These are phyloP conservation scores for Butastur rufipennis DNA, from an alignment of 2,113 vertebrate genomes.

Conservation along the genomic window DNA sequence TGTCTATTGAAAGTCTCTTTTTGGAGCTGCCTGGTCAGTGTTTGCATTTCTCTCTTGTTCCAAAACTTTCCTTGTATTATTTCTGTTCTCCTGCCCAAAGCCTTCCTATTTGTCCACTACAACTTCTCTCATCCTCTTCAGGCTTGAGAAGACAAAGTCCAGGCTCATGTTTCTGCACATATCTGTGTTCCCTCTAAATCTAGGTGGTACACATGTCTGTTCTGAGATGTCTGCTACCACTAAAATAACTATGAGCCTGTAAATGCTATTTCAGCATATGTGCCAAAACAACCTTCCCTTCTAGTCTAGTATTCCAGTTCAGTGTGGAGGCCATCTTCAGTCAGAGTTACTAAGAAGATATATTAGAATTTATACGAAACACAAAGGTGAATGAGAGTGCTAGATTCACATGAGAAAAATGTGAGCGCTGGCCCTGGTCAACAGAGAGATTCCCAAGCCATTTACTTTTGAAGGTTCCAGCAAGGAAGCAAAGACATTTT, in stretches of 20 bases:
- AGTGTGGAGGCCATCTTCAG: not conserved
- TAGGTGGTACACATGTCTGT: not conserved
- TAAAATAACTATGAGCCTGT: not conserved
- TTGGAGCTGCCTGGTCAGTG: not conserved
- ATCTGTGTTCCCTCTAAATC: not conserved
- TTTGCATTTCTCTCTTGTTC: not conserved
- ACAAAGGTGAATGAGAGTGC: not conserved
- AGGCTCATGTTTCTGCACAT: not conserved
- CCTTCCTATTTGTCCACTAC: not conserved
- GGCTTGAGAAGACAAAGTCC: not conserved
- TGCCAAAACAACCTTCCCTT: not conserved
- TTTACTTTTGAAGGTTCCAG: not conserved
- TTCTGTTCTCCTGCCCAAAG: not conserved
- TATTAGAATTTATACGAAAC: not conserved
- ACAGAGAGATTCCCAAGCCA: not conserved
- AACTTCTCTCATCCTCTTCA: not conserved
- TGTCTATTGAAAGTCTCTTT: not conserved
- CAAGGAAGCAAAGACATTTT: not conserved
- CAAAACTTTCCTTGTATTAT: not conserved
- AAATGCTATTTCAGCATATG: not conserved
- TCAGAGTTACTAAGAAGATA: not conserved
- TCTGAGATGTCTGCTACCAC: not conserved
- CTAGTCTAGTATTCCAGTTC: not conserved
- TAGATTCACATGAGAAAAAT: not conserved
- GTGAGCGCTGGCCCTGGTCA: not conserved